Percentiles rank a stretch among this genome's conserved stretches.
phyloP scores from a whole-genome alignment of 2,888 invertebrate species.

The Hermaeophaga mercurialis region DNA sequence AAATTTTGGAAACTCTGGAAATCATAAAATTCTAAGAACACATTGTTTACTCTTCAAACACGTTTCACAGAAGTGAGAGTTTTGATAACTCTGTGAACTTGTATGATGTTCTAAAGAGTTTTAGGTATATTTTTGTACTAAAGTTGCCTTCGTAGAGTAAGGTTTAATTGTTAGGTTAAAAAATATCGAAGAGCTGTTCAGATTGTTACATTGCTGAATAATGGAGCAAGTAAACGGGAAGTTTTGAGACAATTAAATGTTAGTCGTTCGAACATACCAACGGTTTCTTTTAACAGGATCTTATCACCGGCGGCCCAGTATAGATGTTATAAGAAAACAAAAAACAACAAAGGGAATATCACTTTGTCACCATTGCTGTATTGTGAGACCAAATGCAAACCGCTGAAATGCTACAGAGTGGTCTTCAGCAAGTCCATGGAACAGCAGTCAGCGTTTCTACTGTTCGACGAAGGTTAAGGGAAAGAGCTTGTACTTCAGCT shows the following conservation, averaged over 20 bases:
- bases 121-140: background rate
- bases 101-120: conserved; percentile 1
- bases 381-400: no score
- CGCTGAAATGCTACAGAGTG: background rate
- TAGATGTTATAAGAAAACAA: background rate
- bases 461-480: background rate
- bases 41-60: background rate
- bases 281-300: background rate
- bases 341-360: background rate
- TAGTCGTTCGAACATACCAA: conserved; percentile 1
- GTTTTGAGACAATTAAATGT: background rate
- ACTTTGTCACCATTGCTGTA: no score
- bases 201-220: background rate
- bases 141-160: background rate
- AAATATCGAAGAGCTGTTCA: background rate
- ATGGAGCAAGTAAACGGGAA: no score
- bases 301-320: conserved; percentile 1
- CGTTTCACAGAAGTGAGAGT: background rate
- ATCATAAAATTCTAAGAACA: no score
- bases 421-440: background rate
- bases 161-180: background rate
- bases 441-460: background rate
- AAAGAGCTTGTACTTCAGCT: background rate
- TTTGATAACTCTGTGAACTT: background rate
- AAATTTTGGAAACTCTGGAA: no score